Evolutionary conservation across 2,113 vertebrate genomes (phyloP), one percentile per base, ranked within the genome.

Genomic region (Rhabdomys dilectus): DNA sequence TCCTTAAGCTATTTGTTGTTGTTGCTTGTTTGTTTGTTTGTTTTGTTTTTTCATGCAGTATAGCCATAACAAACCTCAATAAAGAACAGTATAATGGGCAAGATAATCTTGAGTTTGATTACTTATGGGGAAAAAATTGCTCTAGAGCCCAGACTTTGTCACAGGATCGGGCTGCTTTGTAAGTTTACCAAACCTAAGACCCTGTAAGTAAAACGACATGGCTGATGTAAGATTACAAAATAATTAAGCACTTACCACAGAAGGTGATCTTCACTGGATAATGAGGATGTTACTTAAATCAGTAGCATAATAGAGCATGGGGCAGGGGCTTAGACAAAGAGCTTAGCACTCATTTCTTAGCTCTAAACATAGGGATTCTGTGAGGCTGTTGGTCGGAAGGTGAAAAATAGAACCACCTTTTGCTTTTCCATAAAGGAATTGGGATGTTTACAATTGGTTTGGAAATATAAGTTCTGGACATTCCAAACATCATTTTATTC

Each of bases 41-140:
- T 26, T 66, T 66, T 66, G 10, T 66, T 31, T 68, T 68, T 68
- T 0, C 51, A 29, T 73, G 60, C 16, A 77, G 75, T 72, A 64
- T 81, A 80, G 87, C 58, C 29, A 53, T 0, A 9, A 53, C 13
- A 91, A 76, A 81, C n/a, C 60, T 86, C 48, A 24, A 2, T 82
- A 73, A 75, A 24, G 78, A 90, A 68, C 17, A 42, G 34, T 70
- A 60, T 82, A 82, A 85, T 89, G 62, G 90, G n/a, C 39, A 82
- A 68, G 48, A 53, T 70, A 91, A 82, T 88, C 77, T 84, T 70
- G 72, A 96, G 58, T 22, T 81, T 92, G 45, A 77, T 80, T 78
- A 51, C 21, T 80, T 48, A 31, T 15, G 13, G 15, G 66, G 31
- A 92, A 72, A 70, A 89, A 96, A 60, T 60, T 60, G 1, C 80